Evolutionary conservation across 2,113 vertebrate genomes (phyloP).

Genomic region (Tapirus terrestris): DNA sequence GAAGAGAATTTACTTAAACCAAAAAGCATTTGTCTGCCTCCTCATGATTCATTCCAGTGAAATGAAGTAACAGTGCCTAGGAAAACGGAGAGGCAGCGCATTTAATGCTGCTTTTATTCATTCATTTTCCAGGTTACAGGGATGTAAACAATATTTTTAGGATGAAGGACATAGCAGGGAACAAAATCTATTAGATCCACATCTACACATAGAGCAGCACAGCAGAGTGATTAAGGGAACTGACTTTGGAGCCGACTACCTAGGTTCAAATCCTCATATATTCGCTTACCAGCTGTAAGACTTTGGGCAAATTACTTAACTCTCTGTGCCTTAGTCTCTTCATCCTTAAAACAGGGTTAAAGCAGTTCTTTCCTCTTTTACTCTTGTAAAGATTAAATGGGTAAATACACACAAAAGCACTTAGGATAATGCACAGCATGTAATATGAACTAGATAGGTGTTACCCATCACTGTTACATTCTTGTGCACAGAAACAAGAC

Average conservation of each 20-base stretch:
- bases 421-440: background rate
- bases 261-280: background rate
- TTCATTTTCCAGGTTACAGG: background rate
- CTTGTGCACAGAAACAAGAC: background rate
- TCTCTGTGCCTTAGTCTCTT: background rate
- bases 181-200: background rate
- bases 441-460: background rate
- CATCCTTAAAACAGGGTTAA: background rate
- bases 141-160: background rate
- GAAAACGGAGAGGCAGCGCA: background rate
- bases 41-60: background rate
- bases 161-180: background rate
- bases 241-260: background rate
- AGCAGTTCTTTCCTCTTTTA: background rate
- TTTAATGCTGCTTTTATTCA: background rate
- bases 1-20: background rate
- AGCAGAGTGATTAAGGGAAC: background rate
- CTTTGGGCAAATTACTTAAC: background rate
- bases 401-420: background rate
- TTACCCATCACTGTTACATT: background rate
- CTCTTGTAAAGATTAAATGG: background rate
- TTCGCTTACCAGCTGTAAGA: background rate
- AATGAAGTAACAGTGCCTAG: background rate
- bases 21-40: background rate
- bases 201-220: background rate